These are phyloP conservation scores for human DNA, from an alignment of 2,113 vertebrate species.

Conservation along the genomic window GRCh38 chr14:73097501-73098000, in stretches of 20 bases:
- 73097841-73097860: not conserved
- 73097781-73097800: constrained; percentile 54
- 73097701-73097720: constrained; percentile 32
- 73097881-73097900: constrained; percentile 70
- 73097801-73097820: constrained; percentile 60
- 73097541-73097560: too few species aligned
- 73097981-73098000: not conserved
- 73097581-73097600: too few species aligned
- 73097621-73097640: not conserved
- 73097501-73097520: too few species aligned
- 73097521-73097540: too few species aligned
- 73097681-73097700: not conserved
- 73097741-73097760: constrained; percentile 26
- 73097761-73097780: constrained; percentile 56
- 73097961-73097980: constrained; percentile 66
- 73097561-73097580: too few species aligned
- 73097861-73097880: constrained; percentile 49
- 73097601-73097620: too few species aligned
- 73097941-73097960: constrained; percentile 66
- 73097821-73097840: constrained; percentile 55
- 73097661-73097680: not conserved
- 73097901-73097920: constrained; percentile 70
- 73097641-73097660: not conserved
- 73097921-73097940: constrained; percentile 70
- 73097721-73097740: not conserved